These are phyloP conservation scores for Melanogrammus aeglefinus DNA, from an alignment of 2,797 vertebrate species.

Conservation along the genomic window DNA sequence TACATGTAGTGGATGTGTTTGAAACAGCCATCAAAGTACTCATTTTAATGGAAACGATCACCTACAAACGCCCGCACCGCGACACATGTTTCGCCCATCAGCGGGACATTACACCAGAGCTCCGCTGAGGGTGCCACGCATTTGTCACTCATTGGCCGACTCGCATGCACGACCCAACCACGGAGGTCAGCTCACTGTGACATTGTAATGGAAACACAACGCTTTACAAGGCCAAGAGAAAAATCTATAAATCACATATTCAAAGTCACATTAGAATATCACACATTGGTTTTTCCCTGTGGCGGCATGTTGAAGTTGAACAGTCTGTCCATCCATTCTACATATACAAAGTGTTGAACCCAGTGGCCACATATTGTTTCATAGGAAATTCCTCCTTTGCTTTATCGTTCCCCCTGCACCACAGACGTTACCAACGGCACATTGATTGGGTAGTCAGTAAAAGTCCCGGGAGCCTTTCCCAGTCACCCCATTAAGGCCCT, in stretches of 20 bases:
- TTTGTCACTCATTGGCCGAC: neutral
- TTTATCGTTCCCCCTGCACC: slow-evolving; percentile 11
- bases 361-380: slow-evolving; percentile 29
- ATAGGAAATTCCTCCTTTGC: slow-evolving; percentile 2
- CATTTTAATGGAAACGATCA: neutral
- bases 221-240: neutral
- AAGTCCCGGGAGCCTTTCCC: slow-evolving; percentile 44
- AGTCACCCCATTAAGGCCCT: slow-evolving; percentile 41
- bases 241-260: neutral
- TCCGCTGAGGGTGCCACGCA: neutral
- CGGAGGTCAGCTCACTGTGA: neutral
- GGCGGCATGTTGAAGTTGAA: slow-evolving; percentile 6
- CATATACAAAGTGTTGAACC: slow-evolving; percentile 6
- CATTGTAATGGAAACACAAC: neutral
- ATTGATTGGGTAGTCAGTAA: slow-evolving; percentile 38
- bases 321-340: neutral
- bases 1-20: slow-evolving; percentile 1
- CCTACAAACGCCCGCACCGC: neutral
- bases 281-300: neutral
- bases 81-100: neutral
- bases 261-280: neutral
- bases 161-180: neutral
- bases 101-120: neutral
- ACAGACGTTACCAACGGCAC: slow-evolving; percentile 26
- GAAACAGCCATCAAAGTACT: neutral